Evolutionary conservation across 1,140 invertebrate genomes (phyloP), one percentile per base, ranked within the genome.

Genomic region (Octopus sinensis): DNA sequence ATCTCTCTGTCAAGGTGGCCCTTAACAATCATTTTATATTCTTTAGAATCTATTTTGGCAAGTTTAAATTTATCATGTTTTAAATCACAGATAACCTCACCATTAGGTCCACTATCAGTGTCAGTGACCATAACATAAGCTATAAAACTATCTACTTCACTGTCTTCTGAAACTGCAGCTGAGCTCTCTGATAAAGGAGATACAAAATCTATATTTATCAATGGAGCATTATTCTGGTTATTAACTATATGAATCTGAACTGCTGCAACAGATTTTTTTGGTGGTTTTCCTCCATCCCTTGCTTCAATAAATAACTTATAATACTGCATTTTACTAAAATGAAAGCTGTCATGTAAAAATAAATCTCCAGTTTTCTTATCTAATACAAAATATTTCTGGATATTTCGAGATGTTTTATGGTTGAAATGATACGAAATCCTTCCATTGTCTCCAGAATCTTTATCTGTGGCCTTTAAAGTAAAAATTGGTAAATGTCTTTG

Each of bases 381-480:
- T 93, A 89, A 98, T 96, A 51, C 96, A 95, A 82, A 98, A 92
- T 90, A 82, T 81, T 87, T 96, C 95, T 80, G 98, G 91, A 56
- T 95, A 92, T 91, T 97, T 97, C 90, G 97, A 95, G 78, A 95
- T 90, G 98, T 98, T 12, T 96, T 96, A 4, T 95, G 92, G 81
- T 82, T 86, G 52, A 89, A 96, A 87, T 93, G 94, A 92, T 96
- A 98, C 12, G 78, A 76, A 52, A 89, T 83, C 81, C 84, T 80
- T 12, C 86, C 87, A 83, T 89, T 88, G 76, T 83, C 71, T 9
- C 87, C 87, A 17, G 75, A 76, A 89, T 89, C 88, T 54, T n/a
- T 4, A 81, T 89, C 87, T 5, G 80, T 84, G 17, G 87, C 87
- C 9, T 13, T 80, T 0, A 88, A 82, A 68, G 78, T 81, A 2